Conservation (phyloP, 53 echinoderm and acorn worm species). For the Holothuria leucospilota region DNA sequence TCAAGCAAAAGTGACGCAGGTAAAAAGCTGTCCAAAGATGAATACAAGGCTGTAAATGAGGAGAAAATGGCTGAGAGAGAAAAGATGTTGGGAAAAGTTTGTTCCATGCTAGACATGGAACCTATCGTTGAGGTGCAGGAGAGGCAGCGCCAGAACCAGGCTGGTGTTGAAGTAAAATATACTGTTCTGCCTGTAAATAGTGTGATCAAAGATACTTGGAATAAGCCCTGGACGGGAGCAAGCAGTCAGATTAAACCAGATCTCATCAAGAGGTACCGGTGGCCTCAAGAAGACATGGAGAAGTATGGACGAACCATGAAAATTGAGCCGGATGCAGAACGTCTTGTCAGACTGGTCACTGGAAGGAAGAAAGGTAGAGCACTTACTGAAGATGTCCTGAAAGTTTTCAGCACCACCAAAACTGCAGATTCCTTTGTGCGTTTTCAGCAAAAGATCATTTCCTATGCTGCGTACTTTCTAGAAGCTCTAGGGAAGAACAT, state of each 20-base stretch:
- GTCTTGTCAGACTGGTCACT: neutral
- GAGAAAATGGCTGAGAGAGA: neutral
- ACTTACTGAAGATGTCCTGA: neutral
- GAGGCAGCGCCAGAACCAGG: neutral
- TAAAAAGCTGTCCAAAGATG: neutral
- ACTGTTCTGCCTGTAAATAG: slow-evolving; percentile 9
- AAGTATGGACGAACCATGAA: neutral
- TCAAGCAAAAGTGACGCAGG: too few species aligned
- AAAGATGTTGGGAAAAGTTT: neutral
- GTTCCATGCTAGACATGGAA: neutral
- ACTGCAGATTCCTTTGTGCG: neutral
- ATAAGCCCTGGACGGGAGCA: neutral
- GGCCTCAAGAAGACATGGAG: slow-evolving; percentile 14
- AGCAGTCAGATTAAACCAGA: too few species aligned
- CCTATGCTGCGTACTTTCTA: slow-evolving; percentile 17
- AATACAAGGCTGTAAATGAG: neutral
- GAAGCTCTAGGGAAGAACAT: neutral
- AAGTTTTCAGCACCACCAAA: neutral
- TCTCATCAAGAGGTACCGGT: neutral
- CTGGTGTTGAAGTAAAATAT: neutral
- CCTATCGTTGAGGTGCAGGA: neutral
- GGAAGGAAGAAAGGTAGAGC: slow-evolving; percentile 1
- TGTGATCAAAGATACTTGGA: slow-evolving; percentile 1
- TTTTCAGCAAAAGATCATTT: slow-evolving; percentile 4
- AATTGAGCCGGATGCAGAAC: neutral